A percentile compares a stretch with the other conserved stretches of the same genome.
Evolutionary conservation across 1,140 invertebrate genomes (phyloP).

Genomic region (Zophobas morio): DNA sequence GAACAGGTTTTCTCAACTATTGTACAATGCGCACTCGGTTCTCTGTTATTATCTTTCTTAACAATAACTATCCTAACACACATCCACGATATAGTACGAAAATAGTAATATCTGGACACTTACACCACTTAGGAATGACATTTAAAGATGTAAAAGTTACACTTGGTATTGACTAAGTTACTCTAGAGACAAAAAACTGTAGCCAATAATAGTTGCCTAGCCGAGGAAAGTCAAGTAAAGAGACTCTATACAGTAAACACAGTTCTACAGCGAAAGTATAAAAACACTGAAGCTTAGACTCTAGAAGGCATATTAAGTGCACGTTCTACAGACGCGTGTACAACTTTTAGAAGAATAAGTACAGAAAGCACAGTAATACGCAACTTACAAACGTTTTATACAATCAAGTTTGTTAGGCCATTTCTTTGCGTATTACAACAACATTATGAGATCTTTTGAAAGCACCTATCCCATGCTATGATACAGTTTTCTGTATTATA

Average conservation of each 20-base stretch:
- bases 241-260: no score
- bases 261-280: no score
- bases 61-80: constrained; percentile 23
- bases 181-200: background rate
- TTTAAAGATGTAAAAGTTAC: constrained; percentile 14
- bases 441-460: constrained; percentile 42
- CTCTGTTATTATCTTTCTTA: constrained; percentile 7
- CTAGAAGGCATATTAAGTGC: background rate
- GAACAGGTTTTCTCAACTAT: background rate
- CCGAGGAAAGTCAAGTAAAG: no score
- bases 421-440: constrained; percentile 21
- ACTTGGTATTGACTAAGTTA: constrained; percentile 9
- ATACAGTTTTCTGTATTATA: constrained; percentile 14
- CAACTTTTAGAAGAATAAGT: background rate
- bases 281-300: no score
- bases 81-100: constrained; percentile 35
- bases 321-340: background rate
- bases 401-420: constrained; percentile 32
- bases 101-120: constrained; percentile 37
- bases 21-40: background rate
- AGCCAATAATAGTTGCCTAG: background rate
- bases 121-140: constrained; percentile 21
- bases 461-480: constrained; percentile 39
- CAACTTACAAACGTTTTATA: background rate
- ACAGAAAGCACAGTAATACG: constrained; percentile 14